Base-by-base conservation (phyloP, 2,888 invertebrate species). In the Pherbina coryleti region DNA sequence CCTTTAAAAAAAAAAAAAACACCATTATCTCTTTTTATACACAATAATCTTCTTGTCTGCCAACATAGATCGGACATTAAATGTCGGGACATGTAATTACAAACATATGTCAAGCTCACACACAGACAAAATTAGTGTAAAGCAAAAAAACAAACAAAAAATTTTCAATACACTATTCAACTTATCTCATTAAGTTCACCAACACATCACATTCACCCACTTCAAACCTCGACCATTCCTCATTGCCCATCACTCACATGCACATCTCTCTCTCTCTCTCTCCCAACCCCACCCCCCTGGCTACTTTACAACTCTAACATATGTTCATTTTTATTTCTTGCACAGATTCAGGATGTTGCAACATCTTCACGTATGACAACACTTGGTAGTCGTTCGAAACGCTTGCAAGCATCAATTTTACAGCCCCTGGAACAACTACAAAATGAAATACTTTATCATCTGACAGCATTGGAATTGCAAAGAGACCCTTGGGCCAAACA, bases 381-480 rank as follows among this genome's bases (percentile, higher is more conserved):
- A 60, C 90, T 96, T 83, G 92, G 92, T 90, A 90, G 89, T 80
- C 87, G 93, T 82, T 93, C 94, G 64, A 92, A 93, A 85, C 92
- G 93, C 80, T 88, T 95, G 28, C 91, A 94, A 81, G 89, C 91
- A 34, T 92, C 92, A 28, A 93, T 93, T 82, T 90, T 95, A 75
- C 93, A 93, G 82, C 93, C 94, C 5, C 87, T 95, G 83, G 93
- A 94, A 87, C 93, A 93, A 84, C 87, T 93, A 72, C 92, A 94
- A 87, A 93, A 95, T 75, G 93, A 93, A 80, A 91, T 96, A 77
- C 92, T 95, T 5, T 96, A 94, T 88, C 94, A 94, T 86, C 89
- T 96, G 83, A 95, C 95, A 0, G 93, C 94, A 49, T 86, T 96
- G 69, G 95, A 96, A 84, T 90, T 96, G 8, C 93, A 95, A 83